These are phyloP conservation scores for Anodontia alba DNA, from an alignment of 2,888 invertebrate species.

Conservation along the genomic window DNA sequence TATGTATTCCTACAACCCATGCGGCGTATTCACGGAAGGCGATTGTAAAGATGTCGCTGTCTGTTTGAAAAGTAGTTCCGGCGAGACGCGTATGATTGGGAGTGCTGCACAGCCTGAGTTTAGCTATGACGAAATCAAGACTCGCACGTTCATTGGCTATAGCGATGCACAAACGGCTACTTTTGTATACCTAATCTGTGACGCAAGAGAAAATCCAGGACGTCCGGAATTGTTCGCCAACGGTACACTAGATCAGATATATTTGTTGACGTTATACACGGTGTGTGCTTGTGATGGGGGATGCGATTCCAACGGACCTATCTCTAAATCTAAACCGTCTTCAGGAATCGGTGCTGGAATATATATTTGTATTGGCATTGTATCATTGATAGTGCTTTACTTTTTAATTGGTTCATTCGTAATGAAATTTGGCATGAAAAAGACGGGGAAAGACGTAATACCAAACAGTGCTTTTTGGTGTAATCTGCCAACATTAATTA, in stretches of 20 bases:
- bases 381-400: conserved; percentile 22
- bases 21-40: conserved; percentile 39
- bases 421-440: conserved; percentile 44
- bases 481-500: conserved; percentile 9
- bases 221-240: neutral
- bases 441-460: conserved; percentile 36
- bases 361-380: neutral
- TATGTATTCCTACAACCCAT: conserved; percentile 49
- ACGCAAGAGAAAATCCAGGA: neutral
- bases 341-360: neutral
- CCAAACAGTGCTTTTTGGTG: conserved; percentile 30
- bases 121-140: neutral
- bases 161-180: neutral
- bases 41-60: conserved; percentile 41
- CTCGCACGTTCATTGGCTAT: neutral
- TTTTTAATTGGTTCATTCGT: conserved; percentile 31
- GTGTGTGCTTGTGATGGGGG: neutral
- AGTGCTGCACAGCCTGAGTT: conserved; percentile 35
- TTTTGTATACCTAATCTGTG: neutral
- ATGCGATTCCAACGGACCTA: neutral
- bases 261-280: neutral
- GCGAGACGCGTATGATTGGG: conserved; percentile 35
- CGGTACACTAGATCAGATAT: neutral
- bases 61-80: conserved; percentile 29
- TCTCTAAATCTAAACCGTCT: neutral